These are phyloP conservation scores for Thunnus thynnus DNA, from an alignment of 2,113 vertebrate genomes.

Conservation along the genomic window DNA sequence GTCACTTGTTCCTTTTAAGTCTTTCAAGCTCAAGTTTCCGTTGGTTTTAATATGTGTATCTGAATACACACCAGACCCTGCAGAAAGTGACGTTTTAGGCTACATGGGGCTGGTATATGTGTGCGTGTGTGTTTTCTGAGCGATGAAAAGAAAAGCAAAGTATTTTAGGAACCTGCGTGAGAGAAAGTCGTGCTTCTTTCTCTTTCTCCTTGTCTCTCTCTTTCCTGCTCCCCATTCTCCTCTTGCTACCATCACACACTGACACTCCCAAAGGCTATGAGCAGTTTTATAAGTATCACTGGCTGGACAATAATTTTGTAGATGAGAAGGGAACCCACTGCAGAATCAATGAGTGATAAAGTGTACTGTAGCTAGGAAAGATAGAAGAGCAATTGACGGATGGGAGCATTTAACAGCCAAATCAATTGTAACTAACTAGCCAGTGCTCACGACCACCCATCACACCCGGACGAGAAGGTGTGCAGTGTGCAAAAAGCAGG, in stretches of 20 bases:
- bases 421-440: neutral
- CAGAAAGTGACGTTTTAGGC: neutral
- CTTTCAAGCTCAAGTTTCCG: neutral
- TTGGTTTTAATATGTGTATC: conserved; percentile 2
- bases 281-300: conserved; percentile 22
- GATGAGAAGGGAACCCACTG: neutral
- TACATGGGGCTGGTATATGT: neutral
- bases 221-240: neutral
- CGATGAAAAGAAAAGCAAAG: conserved; percentile 24
- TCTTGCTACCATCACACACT: conserved; percentile 9
- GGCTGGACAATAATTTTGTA: conserved; percentile 8
- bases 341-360: conserved; percentile 18
- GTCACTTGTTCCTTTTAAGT: too few species aligned
- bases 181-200: conserved; percentile 16
- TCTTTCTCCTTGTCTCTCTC: neutral
- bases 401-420: neutral
- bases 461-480: neutral
- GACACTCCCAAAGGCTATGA: conserved; percentile 21
- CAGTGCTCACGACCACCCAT: neutral
- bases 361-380: neutral
- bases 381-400: neutral
- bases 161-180: conserved; percentile 52
- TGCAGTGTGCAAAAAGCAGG: neutral
- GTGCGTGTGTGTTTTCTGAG: neutral
- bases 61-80: neutral